phyloP scores from a whole-genome alignment of 64 coral and sea anemone genomes.

The Catalaphyllia jardinei region DNA sequence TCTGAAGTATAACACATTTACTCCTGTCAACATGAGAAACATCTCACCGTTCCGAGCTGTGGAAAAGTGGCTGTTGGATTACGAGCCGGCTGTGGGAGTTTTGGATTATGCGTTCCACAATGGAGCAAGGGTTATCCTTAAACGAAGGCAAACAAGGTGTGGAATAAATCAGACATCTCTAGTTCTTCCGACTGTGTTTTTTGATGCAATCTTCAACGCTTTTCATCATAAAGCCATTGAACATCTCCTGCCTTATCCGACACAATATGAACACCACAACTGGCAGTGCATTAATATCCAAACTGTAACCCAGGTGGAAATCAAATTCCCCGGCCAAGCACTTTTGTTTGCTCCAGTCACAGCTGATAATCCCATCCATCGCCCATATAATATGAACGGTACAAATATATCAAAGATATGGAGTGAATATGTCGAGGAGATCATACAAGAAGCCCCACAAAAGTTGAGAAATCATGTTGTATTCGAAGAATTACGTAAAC shows the following conservation, averaged over 20 bases:
- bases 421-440: background rate
- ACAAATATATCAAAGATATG: background rate
- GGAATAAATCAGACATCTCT: conserved; percentile 14
- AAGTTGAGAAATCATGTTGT: background rate
- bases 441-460: background rate
- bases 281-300: background rate
- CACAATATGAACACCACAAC: background rate
- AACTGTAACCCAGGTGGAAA: background rate
- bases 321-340: conserved; percentile 6
- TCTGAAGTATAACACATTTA: conserved; percentile 5
- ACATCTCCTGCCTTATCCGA: conserved; percentile 29
- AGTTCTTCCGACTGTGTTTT: conserved; percentile 22
- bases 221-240: conserved; percentile 45
- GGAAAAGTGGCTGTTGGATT: conserved; percentile 52
- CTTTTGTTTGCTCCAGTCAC: conserved; percentile 17
- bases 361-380: background rate
- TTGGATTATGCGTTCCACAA: background rate
- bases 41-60: conserved; percentile 10
- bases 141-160: background rate
- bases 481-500: background rate
- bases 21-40: background rate
- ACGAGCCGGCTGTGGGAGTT: conserved; percentile 51
- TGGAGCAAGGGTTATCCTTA: background rate
- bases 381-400: background rate
- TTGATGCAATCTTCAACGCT: conserved; percentile 56